A percentile compares a stretch with the other conserved stretches of the same genome.
Conservation (phyloP, 1,140 invertebrate species). For the Hormaphis cornu region DNA sequence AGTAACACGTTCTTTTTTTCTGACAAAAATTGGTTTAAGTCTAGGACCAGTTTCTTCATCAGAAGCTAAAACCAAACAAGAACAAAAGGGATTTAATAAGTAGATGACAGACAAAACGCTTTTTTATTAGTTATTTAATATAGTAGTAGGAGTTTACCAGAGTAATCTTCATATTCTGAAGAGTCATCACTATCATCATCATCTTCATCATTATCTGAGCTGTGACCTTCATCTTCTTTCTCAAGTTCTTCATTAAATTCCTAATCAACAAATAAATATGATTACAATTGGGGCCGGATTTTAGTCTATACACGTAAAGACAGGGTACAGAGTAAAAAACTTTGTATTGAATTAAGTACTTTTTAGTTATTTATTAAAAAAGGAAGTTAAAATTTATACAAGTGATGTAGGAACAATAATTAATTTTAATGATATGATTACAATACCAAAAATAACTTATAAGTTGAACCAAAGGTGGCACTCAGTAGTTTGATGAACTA, state of each 20-base stretch:
- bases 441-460: no score
- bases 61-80: slow-evolving; percentile 48
- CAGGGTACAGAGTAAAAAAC: no score
- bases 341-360: no score
- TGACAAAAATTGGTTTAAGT: slow-evolving; percentile 94
- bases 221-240: slow-evolving; percentile 60
- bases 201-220: slow-evolving; percentile 55
- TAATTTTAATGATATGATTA: no score
- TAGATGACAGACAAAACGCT: not conserved
- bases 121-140: not conserved
- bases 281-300: no score
- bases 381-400: no score
- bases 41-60: slow-evolving; percentile 80
- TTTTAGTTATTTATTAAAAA: no score
- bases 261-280: not conserved
- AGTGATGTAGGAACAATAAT: no score
- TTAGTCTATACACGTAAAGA: no score
- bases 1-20: slow-evolving; percentile 88
- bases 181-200: slow-evolving; percentile 67
- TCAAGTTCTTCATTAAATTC: slow-evolving; percentile 46
- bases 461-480: no score
- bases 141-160: slow-evolving; percentile 49
- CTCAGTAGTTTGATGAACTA: no score
- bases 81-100: not conserved
- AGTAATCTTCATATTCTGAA: slow-evolving; percentile 76